Base-by-base conservation (phyloP, 1,140 invertebrate species). In the Alviniconcha marisindica region DNA sequence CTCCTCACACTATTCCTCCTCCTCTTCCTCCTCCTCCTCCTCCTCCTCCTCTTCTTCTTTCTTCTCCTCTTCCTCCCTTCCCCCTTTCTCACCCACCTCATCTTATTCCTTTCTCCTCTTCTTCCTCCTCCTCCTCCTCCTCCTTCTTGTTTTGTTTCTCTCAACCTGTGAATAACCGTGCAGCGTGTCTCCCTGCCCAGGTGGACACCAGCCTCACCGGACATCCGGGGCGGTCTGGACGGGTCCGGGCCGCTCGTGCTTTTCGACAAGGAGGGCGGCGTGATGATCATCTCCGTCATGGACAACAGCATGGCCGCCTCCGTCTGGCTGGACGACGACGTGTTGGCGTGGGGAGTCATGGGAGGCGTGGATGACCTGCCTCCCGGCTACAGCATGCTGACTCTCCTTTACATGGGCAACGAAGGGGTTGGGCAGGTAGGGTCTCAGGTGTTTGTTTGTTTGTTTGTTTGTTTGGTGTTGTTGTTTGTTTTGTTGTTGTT, bases 341-440 rank as follows among this genome's bases (percentile, higher is more conserved):
- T 48, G 60, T 2, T 48, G 66, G 60, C 60, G 28, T 81, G 79
- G 79, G 79, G 79, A 15, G 40, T 69, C 36, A 81, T 81, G 79
- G 79, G 79, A 31, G 79, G 79, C 21, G 79, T 81, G 28, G 79
- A 81, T n/a, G 15, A 60, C 28, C 12, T 81, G 2, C 79, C 79
- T 40, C 1, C 79, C 18, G 79, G 79, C 21, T 81, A 42, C 60
- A n/a, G 12, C 2, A 10, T 66, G 33, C 42, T 31, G 42, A 69
- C 60, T 21, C 24, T 81, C 38, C 18, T 81, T 36, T 69, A 69
- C 24, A 36, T n/a, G 7, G 66, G 69, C 1, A 21, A 51, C 2
- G 24, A 51, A 3, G 80, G 69, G 3, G 33, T 73, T 5, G 48
- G 40, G 5, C 15, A 40, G 42, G 80, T 82, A 21, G 54, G 69